Evolutionary conservation across 2,797 vertebrate genomes (phyloP), one percentile per base, ranked within the genome.

Genomic region (Arnoldichthys spilopterus): DNA sequence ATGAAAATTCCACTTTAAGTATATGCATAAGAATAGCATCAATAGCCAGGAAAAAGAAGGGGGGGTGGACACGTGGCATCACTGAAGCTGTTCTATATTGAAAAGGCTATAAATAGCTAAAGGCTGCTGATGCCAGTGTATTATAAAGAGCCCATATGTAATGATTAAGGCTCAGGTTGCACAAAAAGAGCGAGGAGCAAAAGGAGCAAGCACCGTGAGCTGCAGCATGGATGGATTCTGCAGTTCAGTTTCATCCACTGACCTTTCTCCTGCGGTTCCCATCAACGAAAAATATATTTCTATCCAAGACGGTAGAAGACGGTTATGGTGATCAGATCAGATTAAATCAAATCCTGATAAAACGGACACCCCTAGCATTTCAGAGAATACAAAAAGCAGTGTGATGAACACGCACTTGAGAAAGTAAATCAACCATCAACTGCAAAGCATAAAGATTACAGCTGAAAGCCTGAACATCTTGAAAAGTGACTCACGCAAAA

Each of bases 121-220:
- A 76, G 73, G 72, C 51, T 83, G 86, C 85, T 85, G 87, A 85
- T 63, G 61, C 76, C 28, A 79, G 45, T 20, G 68, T 79, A 78
- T 79, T 75, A 81, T 72, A 80, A 77, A 67, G 51, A 74, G 72
- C 58, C 82, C 81, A 80, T 77, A 83, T 58, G 63, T 83, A 84
- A 86, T 75, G 74, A 83, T 83, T 84, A 45, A 77, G 22, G 63
- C 77, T 86, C 77, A 34, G 43, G 80, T 81, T 86, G 73, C 83
- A 81, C 30, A 16, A 7, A 32, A 43, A 62, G 40, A 61, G n/a
- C 20, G 30, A 56, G 56, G 18, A 67, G 47, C 15, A 61, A 18
- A 40, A 56, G 56, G 18, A 67, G 47, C 15, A 61, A 18, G 28
- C 45, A 54, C 40, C 45, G 26, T 18, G 40, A 49, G 70, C 73